Evolutionary conservation across 2,888 invertebrate genomes (phyloP).

Genomic region (Aphrophora alni): DNA sequence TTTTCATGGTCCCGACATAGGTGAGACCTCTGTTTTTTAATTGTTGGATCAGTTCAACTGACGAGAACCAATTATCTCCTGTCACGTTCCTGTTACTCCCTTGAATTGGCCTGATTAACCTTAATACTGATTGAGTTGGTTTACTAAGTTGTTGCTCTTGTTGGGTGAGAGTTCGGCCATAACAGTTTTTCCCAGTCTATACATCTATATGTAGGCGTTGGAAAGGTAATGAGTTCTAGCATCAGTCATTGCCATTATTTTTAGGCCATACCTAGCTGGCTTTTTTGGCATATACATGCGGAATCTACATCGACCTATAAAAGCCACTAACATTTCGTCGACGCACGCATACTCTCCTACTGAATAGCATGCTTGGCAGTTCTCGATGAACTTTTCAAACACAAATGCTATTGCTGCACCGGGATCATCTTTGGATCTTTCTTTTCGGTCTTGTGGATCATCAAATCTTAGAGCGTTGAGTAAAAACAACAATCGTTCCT

Average conservation of each 20-base stretch:
- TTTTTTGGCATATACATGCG: slow-evolving; percentile 16
- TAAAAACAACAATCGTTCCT: neutral
- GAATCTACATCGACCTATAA: neutral
- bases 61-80: slow-evolving; percentile 54
- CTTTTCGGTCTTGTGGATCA: neutral
- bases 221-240: slow-evolving; percentile 9
- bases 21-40: slow-evolving; percentile 33
- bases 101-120: slow-evolving; percentile 49
- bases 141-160: slow-evolving; percentile 45
- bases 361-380: slow-evolving; percentile 2
- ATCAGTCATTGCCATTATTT: slow-evolving; percentile 19
- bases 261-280: slow-evolving; percentile 14
- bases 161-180: neutral
- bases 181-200: slow-evolving; percentile 7
- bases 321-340: slow-evolving; percentile 25
- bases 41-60: slow-evolving; percentile 50
- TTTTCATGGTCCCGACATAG: slow-evolving; percentile 38
- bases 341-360: no score
- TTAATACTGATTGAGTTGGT: slow-evolving; percentile 52
- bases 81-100: slow-evolving; percentile 53
- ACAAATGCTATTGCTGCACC: neutral
- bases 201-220: slow-evolving; percentile 19
- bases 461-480: no score
- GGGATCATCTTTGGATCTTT: neutral
- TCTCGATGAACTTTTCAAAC: slow-evolving; percentile 11